These are phyloP conservation scores for Spialia ferax DNA, from an alignment of 2,888 invertebrate species.

Conservation along the genomic window DNA sequence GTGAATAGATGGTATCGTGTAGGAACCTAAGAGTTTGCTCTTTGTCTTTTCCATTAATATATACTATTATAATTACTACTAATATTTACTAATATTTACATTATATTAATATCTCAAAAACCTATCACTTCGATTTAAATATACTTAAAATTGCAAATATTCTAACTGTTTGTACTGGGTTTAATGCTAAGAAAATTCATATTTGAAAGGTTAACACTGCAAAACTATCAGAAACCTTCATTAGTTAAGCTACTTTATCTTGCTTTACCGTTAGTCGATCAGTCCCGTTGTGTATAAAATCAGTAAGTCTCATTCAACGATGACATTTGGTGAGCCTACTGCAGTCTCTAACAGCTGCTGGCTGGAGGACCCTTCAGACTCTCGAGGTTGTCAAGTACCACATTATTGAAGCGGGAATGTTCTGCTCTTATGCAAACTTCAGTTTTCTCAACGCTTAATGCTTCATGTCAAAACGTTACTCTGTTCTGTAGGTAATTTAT, in stretches of 20 bases:
- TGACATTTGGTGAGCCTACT: slow-evolving; percentile 33
- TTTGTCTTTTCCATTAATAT: too few relatives aligned
- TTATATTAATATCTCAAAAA: too few relatives aligned
- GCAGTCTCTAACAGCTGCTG: slow-evolving; percentile 66
- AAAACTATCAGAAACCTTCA: too few relatives aligned
- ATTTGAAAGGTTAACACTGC: too few relatives aligned
- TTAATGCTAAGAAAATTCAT: not conserved
- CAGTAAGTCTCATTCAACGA: slow-evolving; percentile 20
- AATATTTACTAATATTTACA: too few relatives aligned
- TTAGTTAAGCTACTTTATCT: too few relatives aligned
- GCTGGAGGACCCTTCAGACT: slow-evolving; percentile 62
- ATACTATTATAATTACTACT: too few relatives aligned
- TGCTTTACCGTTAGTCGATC: too few relatives aligned
- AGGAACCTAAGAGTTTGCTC: too few relatives aligned
- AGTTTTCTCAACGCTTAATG: slow-evolving; percentile 54
- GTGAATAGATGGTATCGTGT: too few relatives aligned
- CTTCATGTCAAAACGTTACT: slow-evolving; percentile 52
- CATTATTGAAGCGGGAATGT: slow-evolving; percentile 54
- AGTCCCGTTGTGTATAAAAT: slow-evolving; percentile 20
- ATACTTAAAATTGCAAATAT: too few relatives aligned
- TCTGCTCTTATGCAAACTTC: slow-evolving; percentile 55
- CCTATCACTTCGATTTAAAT: too few relatives aligned
- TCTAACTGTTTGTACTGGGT: not conserved
- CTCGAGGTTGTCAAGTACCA: slow-evolving; percentile 54
- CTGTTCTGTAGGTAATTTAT: slow-evolving; percentile 26